Conservation (phyloP, 2,888 invertebrate species). For the Pristionchus entomophagus region DNA sequence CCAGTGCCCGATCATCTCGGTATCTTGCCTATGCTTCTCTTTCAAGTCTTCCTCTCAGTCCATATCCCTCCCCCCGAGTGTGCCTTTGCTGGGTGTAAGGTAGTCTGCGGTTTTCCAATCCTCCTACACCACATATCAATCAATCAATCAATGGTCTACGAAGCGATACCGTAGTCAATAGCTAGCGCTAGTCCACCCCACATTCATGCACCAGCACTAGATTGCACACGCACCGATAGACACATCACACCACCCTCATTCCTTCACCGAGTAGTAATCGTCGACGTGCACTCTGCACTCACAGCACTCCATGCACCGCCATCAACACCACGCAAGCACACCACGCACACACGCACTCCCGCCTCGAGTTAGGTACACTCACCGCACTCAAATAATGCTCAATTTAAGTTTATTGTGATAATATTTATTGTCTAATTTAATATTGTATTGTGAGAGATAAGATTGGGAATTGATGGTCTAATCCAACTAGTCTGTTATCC, state of each 20-base stretch:
- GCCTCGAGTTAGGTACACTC: conserved; percentile 11
- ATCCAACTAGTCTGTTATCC: neutral
- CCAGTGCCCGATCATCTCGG: conserved; percentile 14
- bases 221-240: conserved; percentile 28
- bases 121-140: conserved; percentile 7
- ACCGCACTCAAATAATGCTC: conserved; percentile 32
- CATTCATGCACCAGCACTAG: conserved; percentile 32
- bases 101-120: conserved; percentile 30
- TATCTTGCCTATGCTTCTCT: conserved; percentile 24
- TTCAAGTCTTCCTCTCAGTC: conserved; percentile 35
- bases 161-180: conserved; percentile 41
- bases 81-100: conserved; percentile 33
- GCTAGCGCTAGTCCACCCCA: conserved; percentile 16
- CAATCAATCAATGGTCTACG: conserved; percentile 17
- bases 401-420: conserved; percentile 31
- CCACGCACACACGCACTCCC: neutral
- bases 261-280: neutral
- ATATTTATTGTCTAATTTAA: conserved; percentile 24
- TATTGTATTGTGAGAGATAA: conserved; percentile 17
- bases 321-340: conserved; percentile 36
- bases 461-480: neutral
- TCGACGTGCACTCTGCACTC: conserved; percentile 17
- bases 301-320: conserved; percentile 31
- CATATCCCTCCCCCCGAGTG: neutral
- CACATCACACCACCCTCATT: neutral